phyloP scores from a whole-genome alignment of 2,888 invertebrate species.

The Xylota segnis region DNA sequence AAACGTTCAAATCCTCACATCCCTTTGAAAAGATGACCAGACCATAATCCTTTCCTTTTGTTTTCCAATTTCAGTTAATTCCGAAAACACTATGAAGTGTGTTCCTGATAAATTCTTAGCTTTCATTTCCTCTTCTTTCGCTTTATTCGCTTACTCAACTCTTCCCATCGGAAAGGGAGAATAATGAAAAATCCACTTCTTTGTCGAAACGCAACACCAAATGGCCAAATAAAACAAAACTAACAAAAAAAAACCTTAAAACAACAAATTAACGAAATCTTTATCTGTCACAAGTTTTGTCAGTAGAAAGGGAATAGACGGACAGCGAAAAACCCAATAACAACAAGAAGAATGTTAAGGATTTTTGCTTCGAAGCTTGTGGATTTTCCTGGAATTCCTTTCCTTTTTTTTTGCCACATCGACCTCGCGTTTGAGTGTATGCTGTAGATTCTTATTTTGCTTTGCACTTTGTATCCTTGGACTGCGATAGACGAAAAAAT shows the following conservation, averaged over 20 bases:
- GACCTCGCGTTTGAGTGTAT: conserved; percentile 17
- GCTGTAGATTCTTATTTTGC: conserved; percentile 27
- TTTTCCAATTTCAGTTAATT: conserved; percentile 8
- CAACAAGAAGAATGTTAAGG: conserved; percentile 20
- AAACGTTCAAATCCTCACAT: neutral
- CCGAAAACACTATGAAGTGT: conserved; percentile 25
- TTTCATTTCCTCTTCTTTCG: neutral
- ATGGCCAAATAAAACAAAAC: conserved; percentile 6
- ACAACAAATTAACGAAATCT: conserved; percentile 59
- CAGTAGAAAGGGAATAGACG: conserved; percentile 18
- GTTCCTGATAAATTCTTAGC: neutral
- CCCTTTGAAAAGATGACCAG: neutral
- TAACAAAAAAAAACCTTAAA: conserved; percentile 10
- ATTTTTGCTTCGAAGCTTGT: conserved; percentile 25
- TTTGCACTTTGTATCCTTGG: conserved; percentile 24
- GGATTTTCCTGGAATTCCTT: conserved; percentile 8
- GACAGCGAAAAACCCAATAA: conserved; percentile 25
- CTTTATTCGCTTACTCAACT: conserved; percentile 4
- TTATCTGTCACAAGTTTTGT: conserved; percentile 55
- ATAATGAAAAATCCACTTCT: conserved; percentile 36
- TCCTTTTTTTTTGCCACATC: conserved; percentile 7
- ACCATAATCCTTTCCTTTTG: conserved; percentile 21
- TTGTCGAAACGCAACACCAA: conserved; percentile 18
- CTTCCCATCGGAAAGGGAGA: conserved; percentile 3
- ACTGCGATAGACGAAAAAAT: neutral